A percentile compares a stretch with the other conserved stretches of the same genome.
Conservation (phyloP, 2,797 vertebrate species). For the Bovichtus diacanthus region DNA sequence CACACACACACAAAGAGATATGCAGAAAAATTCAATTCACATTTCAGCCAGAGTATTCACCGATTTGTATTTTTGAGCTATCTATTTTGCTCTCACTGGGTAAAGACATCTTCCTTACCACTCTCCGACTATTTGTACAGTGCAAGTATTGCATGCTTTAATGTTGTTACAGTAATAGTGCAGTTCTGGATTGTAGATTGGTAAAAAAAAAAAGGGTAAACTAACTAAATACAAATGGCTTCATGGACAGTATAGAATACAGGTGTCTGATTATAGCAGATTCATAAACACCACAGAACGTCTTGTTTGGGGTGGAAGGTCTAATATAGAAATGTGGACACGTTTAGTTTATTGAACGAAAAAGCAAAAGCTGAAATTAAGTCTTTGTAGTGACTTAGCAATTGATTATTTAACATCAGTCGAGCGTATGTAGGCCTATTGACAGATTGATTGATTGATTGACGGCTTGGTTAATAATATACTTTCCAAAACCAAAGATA, state of each 20-base stretch:
- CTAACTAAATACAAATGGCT: neutral
- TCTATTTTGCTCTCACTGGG: neutral
- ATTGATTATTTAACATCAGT: too few relatives aligned
- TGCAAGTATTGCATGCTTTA: neutral
- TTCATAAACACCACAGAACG: too few relatives aligned
- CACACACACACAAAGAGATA: neutral
- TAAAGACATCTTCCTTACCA: neutral
- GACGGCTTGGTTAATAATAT: too few relatives aligned
- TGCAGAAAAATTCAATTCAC: constrained; percentile 2
- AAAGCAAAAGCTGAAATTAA: too few relatives aligned
- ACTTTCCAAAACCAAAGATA: too few relatives aligned
- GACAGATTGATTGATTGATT: too few relatives aligned
- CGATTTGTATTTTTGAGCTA: neutral
- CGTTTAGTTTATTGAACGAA: too few relatives aligned
- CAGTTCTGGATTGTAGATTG: neutral
- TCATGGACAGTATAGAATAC: too few relatives aligned
- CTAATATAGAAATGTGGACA: too few relatives aligned
- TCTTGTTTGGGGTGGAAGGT: too few relatives aligned
- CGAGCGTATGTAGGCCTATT: too few relatives aligned
- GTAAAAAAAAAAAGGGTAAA: neutral
- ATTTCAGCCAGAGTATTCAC: neutral
- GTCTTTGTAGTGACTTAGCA: too few relatives aligned
- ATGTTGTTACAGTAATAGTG: neutral
- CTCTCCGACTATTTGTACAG: neutral
- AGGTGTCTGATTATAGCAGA: neutral